These are phyloP conservation scores for Gymnocephalus cernua DNA, from an alignment of 2,113 vertebrate genomes.

Conservation along the genomic window DNA sequence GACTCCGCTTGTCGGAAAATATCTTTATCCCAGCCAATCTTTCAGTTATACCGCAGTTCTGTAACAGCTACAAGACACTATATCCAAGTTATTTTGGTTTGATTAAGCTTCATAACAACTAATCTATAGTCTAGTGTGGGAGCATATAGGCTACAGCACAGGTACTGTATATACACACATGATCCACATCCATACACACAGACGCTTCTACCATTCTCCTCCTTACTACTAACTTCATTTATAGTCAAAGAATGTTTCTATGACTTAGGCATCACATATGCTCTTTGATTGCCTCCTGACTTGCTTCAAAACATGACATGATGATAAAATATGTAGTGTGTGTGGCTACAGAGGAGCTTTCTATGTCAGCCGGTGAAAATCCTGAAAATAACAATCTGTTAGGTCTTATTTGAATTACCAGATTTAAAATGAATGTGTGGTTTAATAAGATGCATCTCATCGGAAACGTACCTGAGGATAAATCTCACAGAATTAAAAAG, in stretches of 20 bases:
- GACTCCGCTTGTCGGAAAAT: neutral
- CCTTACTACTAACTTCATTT: constrained; percentile 7
- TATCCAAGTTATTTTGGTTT: neutral
- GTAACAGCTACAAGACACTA: neutral
- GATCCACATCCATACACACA: neutral
- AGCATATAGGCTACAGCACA: neutral
- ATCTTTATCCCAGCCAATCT: neutral
- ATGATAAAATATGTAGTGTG: constrained; percentile 15
- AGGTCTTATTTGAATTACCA: neutral
- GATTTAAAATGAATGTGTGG: neutral
- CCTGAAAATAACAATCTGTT: neutral
- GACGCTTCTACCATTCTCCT: neutral
- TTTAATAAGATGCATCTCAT: neutral
- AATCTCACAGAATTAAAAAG: no score
- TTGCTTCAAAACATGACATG: neutral
- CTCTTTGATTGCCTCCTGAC: constrained; percentile 26
- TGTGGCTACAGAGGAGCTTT: neutral
- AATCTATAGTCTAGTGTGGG: neutral
- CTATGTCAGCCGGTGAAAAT: constrained; percentile 13
- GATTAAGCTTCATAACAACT: neutral
- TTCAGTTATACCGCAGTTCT: neutral
- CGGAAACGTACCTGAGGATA: neutral
- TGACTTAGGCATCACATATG: neutral
- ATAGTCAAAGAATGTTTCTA: constrained; percentile 19
- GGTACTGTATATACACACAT: neutral